Evolutionary conservation across 1,140 invertebrate species (phyloP).

Genomic region (Mizuhopecten yessoensis): DNA sequence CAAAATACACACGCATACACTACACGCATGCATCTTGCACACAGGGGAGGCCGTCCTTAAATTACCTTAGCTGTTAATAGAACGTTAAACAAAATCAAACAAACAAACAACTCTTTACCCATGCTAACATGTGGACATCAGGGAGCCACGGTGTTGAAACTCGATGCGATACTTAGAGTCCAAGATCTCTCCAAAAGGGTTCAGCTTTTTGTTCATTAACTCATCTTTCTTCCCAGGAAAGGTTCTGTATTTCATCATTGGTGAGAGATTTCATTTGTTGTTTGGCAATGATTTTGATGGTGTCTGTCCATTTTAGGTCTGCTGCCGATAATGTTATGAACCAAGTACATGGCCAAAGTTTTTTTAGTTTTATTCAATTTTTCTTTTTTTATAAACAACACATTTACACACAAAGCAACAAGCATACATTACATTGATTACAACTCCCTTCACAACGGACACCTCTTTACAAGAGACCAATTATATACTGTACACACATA

Average conservation of each 20-base stretch:
- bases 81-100: no score
- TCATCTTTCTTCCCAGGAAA: slow-evolving; percentile 20
- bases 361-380: slow-evolving; percentile 50
- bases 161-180: slow-evolving; percentile 29
- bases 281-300: slow-evolving; percentile 46
- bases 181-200: slow-evolving; percentile 42
- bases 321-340: slow-evolving; percentile 63
- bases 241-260: slow-evolving; percentile 41
- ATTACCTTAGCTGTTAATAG: no score
- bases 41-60: no score
- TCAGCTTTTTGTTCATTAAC: slow-evolving; percentile 42
- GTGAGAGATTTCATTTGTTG: slow-evolving; percentile 39
- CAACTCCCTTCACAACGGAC: no score
- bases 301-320: slow-evolving; percentile 51
- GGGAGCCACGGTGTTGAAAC: not conserved
- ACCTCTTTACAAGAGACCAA: no score
- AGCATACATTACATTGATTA: no score
- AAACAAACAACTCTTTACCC: not conserved
- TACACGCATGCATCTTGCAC: no score
- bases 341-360: slow-evolving; percentile 55
- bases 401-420: no score
- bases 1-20: no score
- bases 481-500: no score
- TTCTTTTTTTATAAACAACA: no score
- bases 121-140: not conserved